Base-by-base conservation (phyloP, 2,888 invertebrate genomes). In the Coleophora deauratella region DNA sequence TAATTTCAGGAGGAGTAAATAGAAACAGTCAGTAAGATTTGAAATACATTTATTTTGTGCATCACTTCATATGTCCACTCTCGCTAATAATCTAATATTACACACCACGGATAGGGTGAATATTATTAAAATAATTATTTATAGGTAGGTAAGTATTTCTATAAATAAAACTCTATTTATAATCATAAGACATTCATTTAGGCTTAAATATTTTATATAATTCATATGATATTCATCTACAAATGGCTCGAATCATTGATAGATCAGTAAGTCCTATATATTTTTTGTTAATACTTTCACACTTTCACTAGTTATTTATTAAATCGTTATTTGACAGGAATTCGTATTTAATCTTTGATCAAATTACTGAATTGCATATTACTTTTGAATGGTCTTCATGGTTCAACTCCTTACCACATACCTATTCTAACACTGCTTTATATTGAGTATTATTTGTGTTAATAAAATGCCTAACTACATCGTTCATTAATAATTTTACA, bases 31-130 rank as follows among this genome's bases (percentile, higher is more conserved):
- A 21, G 21, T 9, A 33, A 38, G 38, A 38, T 38, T 38, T 27
- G 38, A 72, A 77, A 77, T 79, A 81, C 78, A 80, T 84, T 76
- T 81, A 82, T 78, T 75, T 72, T 78, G 82, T 84, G 82, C 81
- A 80, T 79, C 71, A 75, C 66, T 74, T 72, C 69, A 73, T 71
- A 70, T 61, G 64, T 51, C 61, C 74, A 77, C 67, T 72, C 67
- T 59, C 52, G 63, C 73, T 78, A 78, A 58, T 21, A 46, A 55
- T 67, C 76, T 78, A 79, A 67, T 70, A 56, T n/a, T 73, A 79
- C 70, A 76, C 76, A 74, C 73, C 60, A 49, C 72, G 59, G 73
- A 66, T 60, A 64, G 66, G 70, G 72, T 75, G 75, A 68, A 66
- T 52, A 52, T 57, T 46, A 57, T 58, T 55, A 61, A 57, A 58